A percentile compares a stretch with the other conserved stretches of the same genome.
These are phyloP conservation scores for Tanypteryx hageni DNA, from an alignment of 2,888 invertebrate species.

Conservation along the genomic window DNA sequence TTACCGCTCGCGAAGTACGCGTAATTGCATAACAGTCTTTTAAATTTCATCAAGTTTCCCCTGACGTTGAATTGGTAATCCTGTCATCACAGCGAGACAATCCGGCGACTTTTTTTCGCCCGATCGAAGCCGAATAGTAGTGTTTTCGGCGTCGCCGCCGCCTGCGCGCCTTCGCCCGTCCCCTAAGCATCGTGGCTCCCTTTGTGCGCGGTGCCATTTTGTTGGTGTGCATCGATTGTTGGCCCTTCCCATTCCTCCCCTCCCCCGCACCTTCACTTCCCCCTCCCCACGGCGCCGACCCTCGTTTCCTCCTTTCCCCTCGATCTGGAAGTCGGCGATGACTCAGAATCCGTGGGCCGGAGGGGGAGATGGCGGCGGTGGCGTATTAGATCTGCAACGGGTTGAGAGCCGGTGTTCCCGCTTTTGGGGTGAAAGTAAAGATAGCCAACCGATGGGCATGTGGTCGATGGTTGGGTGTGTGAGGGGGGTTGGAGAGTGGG, in stretches of 20 bases:
- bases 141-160: background rate
- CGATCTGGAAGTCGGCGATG: too few relatives aligned
- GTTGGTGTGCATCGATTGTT: slow-evolving; percentile 1
- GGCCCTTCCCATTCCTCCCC: background rate
- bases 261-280: background rate
- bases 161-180: background rate
- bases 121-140: too few relatives aligned
- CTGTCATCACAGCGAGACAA: background rate
- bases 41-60: too few relatives aligned
- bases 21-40: too few relatives aligned
- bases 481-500: too few relatives aligned
- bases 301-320: too few relatives aligned
- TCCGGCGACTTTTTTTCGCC: background rate
- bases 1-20: too few relatives aligned
- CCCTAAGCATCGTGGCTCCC: background rate
- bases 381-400: background rate
- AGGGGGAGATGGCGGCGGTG: background rate
- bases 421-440: slow-evolving; percentile 2
- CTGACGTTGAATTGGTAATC: background rate
- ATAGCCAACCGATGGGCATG: background rate
- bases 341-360: too few relatives aligned
- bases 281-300: too few relatives aligned
- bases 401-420: background rate
- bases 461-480: too few relatives aligned
- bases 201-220: background rate